These are phyloP conservation scores for Chesias legatella DNA, from an alignment of 2,888 invertebrate genomes.

Conservation along the genomic window DNA sequence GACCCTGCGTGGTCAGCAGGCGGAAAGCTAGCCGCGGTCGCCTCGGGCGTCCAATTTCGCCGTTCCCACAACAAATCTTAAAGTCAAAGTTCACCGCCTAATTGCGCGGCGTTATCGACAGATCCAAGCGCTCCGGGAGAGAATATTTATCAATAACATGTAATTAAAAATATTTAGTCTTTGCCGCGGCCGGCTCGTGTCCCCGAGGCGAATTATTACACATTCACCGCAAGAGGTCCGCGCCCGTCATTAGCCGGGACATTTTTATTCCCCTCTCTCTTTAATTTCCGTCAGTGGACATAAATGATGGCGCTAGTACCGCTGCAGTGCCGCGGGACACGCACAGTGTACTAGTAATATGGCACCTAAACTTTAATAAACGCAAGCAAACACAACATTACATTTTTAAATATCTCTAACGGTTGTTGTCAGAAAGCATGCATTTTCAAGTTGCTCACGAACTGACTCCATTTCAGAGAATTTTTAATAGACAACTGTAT, in stretches of 20 bases:
- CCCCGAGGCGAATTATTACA: constrained; percentile 75
- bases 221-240: constrained; percentile 73
- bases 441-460: no score
- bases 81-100: constrained; percentile 74
- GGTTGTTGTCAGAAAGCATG: no score
- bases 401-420: no score
- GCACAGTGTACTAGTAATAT: constrained; percentile 25
- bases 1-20: constrained; percentile 16
- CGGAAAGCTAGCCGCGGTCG: constrained; percentile 32
- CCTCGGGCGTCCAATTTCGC: constrained; percentile 58
- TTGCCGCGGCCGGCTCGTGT: constrained; percentile 42
- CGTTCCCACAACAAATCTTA: constrained; percentile 74
- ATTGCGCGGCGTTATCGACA: constrained; percentile 72
- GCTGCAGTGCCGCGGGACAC: constrained; percentile 61
- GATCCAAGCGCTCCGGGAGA: constrained; percentile 67
- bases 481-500: no score
- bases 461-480: no score
- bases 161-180: constrained; percentile 78
- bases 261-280: constrained; percentile 77
- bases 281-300: constrained; percentile 74
- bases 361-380: constrained; percentile 10
- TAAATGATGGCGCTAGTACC: constrained; percentile 72
- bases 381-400: no score
- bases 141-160: constrained; percentile 78
- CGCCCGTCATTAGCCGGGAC: constrained; percentile 71